Evolutionary conservation across 1,140 invertebrate species (phyloP).

Genomic region (Drosophila novamexicana): DNA sequence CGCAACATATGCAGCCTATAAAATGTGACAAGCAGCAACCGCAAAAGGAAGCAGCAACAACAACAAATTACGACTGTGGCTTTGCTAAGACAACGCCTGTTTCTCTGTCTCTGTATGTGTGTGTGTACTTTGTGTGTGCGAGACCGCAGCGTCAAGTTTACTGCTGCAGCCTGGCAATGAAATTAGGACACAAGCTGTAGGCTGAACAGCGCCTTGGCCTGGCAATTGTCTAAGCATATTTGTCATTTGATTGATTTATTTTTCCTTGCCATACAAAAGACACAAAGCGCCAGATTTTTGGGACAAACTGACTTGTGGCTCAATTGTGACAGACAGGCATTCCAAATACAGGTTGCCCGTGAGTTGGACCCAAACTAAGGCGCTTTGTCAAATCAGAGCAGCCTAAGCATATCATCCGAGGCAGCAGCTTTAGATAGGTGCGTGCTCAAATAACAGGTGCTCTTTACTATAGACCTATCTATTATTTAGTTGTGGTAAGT

Average conservation of each 20-base stretch:
- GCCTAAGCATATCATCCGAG: slow-evolving; percentile 4
- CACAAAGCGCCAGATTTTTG: slow-evolving; percentile 28
- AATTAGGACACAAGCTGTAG: slow-evolving; percentile 34
- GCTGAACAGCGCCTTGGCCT: slow-evolving; percentile 53
- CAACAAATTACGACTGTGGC: slow-evolving; percentile 43
- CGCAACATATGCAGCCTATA: slow-evolving; percentile 73
- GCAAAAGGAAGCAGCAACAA: slow-evolving; percentile 34
- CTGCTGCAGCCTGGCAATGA: slow-evolving; percentile 33
- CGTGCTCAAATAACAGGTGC: neutral
- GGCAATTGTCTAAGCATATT: slow-evolving; percentile 82
- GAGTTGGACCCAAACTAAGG: slow-evolving; percentile 26
- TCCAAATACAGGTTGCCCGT: slow-evolving; percentile 4
- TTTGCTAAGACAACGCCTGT: slow-evolving; percentile 58
- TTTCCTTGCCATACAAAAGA: slow-evolving; percentile 56
- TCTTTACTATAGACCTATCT: neutral
- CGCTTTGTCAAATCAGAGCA: slow-evolving; percentile 51
- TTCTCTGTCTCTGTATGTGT: neutral
- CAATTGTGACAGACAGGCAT: slow-evolving; percentile 44
- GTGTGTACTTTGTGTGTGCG: slow-evolving; percentile 8
- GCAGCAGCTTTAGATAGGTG: neutral
- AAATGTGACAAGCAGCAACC: slow-evolving; percentile 67
- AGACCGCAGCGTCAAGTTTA: slow-evolving; percentile 42
- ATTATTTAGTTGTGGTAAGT: neutral
- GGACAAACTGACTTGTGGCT: slow-evolving; percentile 40
- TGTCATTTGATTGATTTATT: slow-evolving; percentile 83